Conservation (phyloP, 2,888 invertebrate genomes). For the Tryphoninae sp. region DNA sequence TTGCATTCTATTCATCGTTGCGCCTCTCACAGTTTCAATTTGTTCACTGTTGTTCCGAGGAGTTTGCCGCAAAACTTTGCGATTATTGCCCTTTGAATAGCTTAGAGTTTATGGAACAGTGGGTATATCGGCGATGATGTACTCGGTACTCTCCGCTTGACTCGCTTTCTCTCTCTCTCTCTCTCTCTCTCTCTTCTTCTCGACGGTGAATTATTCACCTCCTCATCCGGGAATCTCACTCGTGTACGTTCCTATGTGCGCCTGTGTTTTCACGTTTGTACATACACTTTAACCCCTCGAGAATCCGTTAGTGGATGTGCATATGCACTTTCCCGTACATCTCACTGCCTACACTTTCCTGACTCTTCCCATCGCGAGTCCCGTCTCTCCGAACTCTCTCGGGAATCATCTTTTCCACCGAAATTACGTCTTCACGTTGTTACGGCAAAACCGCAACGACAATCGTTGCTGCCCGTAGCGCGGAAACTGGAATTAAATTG, state of each 20-base stretch:
- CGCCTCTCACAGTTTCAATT: background rate
- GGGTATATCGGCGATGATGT: background rate
- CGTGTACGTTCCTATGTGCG: background rate
- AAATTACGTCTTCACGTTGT: too few relatives aligned
- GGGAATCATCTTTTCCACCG: background rate
- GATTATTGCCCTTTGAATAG: background rate
- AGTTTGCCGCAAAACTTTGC: background rate
- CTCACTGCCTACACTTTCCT: background rate
- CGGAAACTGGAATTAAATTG: too few relatives aligned
- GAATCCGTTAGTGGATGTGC: background rate
- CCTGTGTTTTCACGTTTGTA: background rate
- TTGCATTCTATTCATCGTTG: slow-evolving; percentile 4
- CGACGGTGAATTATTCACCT: slow-evolving; percentile 6
- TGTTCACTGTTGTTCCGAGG: background rate
- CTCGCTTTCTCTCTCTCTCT: background rate
- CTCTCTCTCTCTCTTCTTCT: background rate
- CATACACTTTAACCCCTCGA: background rate
- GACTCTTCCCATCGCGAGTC: background rate
- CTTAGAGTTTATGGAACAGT: background rate
- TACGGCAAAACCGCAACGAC: too few relatives aligned
- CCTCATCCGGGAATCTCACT: background rate
- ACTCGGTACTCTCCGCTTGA: background rate
- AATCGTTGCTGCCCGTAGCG: too few relatives aligned
- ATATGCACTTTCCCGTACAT: background rate
- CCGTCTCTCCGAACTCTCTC: background rate